phyloP scores from a whole-genome alignment of 2,113 vertebrate genomes.

The Gobius niger region DNA sequence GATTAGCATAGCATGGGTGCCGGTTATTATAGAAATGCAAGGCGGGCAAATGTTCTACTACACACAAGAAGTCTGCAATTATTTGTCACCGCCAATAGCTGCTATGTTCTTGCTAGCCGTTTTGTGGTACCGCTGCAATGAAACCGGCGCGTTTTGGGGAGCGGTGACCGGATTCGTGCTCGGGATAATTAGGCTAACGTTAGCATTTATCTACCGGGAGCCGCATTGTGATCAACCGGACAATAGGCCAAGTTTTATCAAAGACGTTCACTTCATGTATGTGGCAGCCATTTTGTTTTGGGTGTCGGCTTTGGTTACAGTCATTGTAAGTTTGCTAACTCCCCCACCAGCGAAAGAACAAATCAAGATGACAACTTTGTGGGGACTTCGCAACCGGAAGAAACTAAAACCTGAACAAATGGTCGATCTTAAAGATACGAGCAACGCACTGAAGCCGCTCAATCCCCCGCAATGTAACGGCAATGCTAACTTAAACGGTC shows the following conservation, averaged over 20 bases:
- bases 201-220: conserved; percentile 87
- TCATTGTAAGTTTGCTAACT: conserved; percentile 86
- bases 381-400: conserved; percentile 78
- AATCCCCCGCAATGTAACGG: conserved; percentile 2
- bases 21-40: conserved; percentile 94
- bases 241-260: conserved; percentile 86
- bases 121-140: conserved; percentile 93
- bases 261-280: conserved; percentile 92
- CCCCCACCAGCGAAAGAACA: conserved; percentile 84
- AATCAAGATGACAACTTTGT: conserved; percentile 85
- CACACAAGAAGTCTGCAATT: conserved; percentile 91
- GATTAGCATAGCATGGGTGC: conserved; percentile 95
- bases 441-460: conserved; percentile 62
- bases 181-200: conserved; percentile 80
- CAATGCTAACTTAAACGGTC: neutral
- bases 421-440: conserved; percentile 48
- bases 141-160: conserved; percentile 92
- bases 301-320: conserved; percentile 82
- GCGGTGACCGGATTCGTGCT: conserved; percentile 86
- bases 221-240: conserved; percentile 87
- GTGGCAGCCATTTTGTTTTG: conserved; percentile 88
- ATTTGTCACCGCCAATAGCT: conserved; percentile 91
- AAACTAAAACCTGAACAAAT: conserved; percentile 28
- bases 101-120: conserved; percentile 90
- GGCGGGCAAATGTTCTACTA: conserved; percentile 97